Percentiles rank a stretch among this genome's conserved stretches.
Conservation (phyloP, 2,113 vertebrate species). For the Aegotheles bennettii region DNA sequence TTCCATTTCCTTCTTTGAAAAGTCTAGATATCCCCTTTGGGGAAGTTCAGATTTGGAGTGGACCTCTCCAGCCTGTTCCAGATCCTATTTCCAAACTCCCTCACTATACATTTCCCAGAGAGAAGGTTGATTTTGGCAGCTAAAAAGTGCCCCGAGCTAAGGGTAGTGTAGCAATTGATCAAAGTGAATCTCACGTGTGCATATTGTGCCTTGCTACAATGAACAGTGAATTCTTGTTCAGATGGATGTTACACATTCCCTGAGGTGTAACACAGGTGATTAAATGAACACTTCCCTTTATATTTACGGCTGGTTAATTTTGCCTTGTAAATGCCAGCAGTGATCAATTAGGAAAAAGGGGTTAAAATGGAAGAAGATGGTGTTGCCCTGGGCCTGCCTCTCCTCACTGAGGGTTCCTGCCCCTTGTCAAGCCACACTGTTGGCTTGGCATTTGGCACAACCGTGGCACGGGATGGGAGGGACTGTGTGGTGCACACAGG, state of each 20-base stretch:
- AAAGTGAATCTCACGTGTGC: fast-evolving
- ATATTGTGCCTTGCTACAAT: not conserved
- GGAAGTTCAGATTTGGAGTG: not conserved
- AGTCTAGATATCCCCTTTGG: not conserved
- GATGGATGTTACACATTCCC: not conserved
- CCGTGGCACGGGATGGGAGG: not conserved
- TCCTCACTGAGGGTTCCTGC: not conserved
- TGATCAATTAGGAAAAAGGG: not conserved
- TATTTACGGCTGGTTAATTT: not conserved
- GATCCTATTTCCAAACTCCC: not conserved
- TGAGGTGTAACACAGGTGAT: not conserved
- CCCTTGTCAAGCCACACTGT: not conserved
- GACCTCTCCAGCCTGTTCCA: not conserved
- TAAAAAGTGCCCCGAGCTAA: not conserved
- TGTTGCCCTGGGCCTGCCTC: not conserved
- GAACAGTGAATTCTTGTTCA: not conserved
- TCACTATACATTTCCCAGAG: not conserved
- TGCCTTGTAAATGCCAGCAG: not conserved
- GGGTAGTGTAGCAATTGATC: not conserved
- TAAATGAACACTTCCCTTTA: not conserved
- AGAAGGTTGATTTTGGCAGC: not conserved
- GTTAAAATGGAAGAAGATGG: not conserved
- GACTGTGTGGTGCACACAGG: fast-evolving
- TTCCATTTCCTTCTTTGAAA: not conserved
- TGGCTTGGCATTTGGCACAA: not conserved